Evolutionary conservation across 1,140 invertebrate species (phyloP), one percentile per base, ranked within the genome.

Genomic region (Vollenhovia emeryi): DNA sequence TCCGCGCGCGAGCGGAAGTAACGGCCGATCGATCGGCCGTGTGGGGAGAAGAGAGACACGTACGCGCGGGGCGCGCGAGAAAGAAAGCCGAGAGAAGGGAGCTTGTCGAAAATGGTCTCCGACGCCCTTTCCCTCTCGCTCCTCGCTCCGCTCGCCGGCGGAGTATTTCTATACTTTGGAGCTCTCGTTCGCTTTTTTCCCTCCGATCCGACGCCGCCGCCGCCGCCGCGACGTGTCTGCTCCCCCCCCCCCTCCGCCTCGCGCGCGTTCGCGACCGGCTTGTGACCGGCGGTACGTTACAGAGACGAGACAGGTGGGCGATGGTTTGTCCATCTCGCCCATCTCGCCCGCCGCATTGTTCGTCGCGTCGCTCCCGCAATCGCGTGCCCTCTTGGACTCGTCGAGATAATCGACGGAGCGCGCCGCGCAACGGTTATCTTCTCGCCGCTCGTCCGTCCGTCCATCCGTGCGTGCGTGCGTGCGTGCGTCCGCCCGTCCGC

Each of bases 401-500:
- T 84, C 80, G 71, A 48, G 33, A 62, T 84, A 48, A 84, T 84
- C 59, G 64, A 82, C 78, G 66, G 21, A n/a, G n/a, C n/a, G 76
- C 76, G 33, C 75, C 43, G 52, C 43, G 75, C 75, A n/a, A 79
- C 60, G 30, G 43, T 75, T 76, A 48, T 84, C 80, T 76, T 76
- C 55, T 48, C 78, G 33, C 21, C 33, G 9, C 8, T 43, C 40
- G 55, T 48, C 11, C 79, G 52, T 83, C 57, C 66, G 52, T 71
- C 50, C 11, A 40, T 68, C 43, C 82, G 33, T 66, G 48, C 55
- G 74, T 78, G 33, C 40, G 24, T 83, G 21, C 4, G 27, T 33
- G 55, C 50, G 27, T 57, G 13, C 30, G 27, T 48, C 62, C 74
- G 48, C 86, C 74, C 48, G 4, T 33, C 2, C 21, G 6, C 13